phyloP scores from a whole-genome alignment of 2,113 vertebrate genomes.

The Podocnemis expansa region DNA sequence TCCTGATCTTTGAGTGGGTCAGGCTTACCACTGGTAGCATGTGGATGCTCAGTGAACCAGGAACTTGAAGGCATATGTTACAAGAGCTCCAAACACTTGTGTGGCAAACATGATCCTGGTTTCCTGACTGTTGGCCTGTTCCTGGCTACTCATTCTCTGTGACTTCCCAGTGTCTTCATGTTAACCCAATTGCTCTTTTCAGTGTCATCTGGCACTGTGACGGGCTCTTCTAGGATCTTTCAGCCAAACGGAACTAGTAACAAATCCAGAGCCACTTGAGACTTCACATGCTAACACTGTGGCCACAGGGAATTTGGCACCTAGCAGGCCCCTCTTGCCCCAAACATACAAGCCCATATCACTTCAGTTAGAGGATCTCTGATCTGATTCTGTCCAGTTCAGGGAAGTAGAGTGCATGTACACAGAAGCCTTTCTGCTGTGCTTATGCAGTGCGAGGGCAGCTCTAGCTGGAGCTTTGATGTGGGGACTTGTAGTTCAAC shows the following conservation, averaged over 20 bases:
- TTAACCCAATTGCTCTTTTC: not conserved
- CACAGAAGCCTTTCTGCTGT: not conserved
- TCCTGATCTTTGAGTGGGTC: not conserved
- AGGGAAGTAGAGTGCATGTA: not conserved
- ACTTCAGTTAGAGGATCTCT: not conserved
- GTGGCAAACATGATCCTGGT: rapidly evolving
- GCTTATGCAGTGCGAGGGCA: not conserved
- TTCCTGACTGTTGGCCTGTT: not conserved
- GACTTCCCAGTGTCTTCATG: rapidly evolving
- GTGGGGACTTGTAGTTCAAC: not conserved
- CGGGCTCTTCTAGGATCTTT: not conserved
- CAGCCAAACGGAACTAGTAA: not conserved
- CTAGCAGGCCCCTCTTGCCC: not conserved
- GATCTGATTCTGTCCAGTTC: not conserved
- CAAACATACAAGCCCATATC: rapidly evolving
- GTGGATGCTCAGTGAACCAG: not conserved
- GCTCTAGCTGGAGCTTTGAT: rapidly evolving
- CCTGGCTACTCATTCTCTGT: not conserved
- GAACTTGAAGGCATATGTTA: not conserved
- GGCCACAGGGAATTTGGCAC: not conserved
- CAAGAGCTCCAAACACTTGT: not conserved
- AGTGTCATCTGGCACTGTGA: not conserved
- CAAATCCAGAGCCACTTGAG: not conserved
- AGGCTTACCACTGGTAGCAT: not conserved
- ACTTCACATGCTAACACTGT: not conserved